A percentile compares a stretch with the other conserved stretches of the same genome.
These are phyloP conservation scores for Helogale parvula DNA, from an alignment of 2,113 vertebrate species.

Conservation along the genomic window DNA sequence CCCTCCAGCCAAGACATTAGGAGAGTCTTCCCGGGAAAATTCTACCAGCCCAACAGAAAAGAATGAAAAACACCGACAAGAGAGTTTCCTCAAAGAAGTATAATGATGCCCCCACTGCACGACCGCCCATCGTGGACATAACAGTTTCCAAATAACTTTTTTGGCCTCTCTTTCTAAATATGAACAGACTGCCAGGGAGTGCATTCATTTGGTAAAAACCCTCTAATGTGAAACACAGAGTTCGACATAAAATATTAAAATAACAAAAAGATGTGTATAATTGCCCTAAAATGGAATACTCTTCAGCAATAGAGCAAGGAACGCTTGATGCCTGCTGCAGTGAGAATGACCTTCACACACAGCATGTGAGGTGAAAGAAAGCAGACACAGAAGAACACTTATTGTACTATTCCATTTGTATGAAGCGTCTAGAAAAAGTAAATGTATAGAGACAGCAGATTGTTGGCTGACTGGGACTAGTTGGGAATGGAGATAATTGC, in stretches of 20 bases:
- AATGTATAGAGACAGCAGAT: neutral
- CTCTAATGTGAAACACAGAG: neutral
- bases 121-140: neutral
- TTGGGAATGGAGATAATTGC: neutral
- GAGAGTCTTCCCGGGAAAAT: slow-evolving; percentile 11
- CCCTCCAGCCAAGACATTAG: neutral
- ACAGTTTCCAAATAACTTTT: neutral
- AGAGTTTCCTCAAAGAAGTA: neutral
- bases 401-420: neutral
- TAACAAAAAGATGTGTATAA: slow-evolving; percentile 19
- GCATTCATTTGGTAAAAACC: neutral
- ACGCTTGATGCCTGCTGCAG: neutral
- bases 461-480: neutral
- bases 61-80: neutral
- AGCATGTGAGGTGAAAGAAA: neutral
- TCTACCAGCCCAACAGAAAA: neutral
- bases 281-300: neutral
- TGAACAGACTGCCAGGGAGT: neutral
- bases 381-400: neutral
- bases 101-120: neutral
- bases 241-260: slow-evolving; percentile 28
- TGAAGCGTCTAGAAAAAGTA: neutral
- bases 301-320: too few species aligned
- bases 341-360: neutral
- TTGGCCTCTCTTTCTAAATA: neutral